Evolutionary conservation across 1,140 invertebrate genomes (phyloP), one percentile per base, ranked within the genome.

Genomic region (Drosophila melanica): DNA sequence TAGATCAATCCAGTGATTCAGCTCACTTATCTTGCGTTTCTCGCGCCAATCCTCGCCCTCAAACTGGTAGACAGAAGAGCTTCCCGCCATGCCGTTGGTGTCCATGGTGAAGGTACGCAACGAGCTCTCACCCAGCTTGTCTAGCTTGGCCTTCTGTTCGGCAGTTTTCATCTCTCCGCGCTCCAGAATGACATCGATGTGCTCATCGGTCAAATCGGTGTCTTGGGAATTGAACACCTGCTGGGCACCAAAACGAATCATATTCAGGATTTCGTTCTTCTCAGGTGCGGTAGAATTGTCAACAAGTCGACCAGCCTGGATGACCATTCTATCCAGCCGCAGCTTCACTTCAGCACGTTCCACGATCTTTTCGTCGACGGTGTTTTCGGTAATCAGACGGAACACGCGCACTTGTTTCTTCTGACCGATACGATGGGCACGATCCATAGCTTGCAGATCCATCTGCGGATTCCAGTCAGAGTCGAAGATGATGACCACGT

Each of bases 391-490:
- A 18, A 99, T 99, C 18, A 99, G 95, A 54, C 98, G 94, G 91
- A 97, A 97, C 8, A 98, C 96, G 66, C 95, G 93, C 6, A 94
- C 94, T 92, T 99, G 97, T 92, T 99, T 99, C 91, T 95, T 96
- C 90, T 99, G 99, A 18, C 99, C 99, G 92, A 99, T 99, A 93
- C 99, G 96, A 95, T 99, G 99, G 45, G 99, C 99, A 85, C 99
- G 94, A 93, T 99, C 99, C 96, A 97, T 97, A 70, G 98, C 99
- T 93, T 99, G 99, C 27, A 99, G 93, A 93, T 99, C 98, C 95
- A 98, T 98, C 92, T 99, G 99, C 0, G 99, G 99, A 94, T 99
- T 99, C 99, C 99, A 99, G 93, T 99, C 99, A 0, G 98, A 99
- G 92, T 99, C 99, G 82, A 97, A 99, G 37, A 99, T 95, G 66